Conservation (phyloP, 2,888 invertebrate species). For the Sericinus montela region DNA sequence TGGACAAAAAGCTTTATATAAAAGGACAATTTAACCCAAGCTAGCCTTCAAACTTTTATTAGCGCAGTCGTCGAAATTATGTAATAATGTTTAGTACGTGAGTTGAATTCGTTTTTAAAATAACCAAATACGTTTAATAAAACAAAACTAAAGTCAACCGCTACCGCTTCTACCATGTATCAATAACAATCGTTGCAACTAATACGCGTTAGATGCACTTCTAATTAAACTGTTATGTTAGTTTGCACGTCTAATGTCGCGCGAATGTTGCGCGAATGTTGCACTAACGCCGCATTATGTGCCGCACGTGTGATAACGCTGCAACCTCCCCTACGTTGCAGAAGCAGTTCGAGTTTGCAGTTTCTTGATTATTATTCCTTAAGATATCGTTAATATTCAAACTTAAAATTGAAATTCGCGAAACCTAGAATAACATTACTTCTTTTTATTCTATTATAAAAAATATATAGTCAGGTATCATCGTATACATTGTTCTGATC, state of each 20-base stretch:
- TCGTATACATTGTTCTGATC: too few species aligned
- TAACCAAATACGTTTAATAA: too few species aligned
- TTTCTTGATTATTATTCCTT: neutral
- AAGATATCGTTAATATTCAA: conserved; percentile 1
- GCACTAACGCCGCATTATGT: conserved; percentile 35
- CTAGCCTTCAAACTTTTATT: too few species aligned
- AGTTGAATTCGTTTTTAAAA: too few species aligned
- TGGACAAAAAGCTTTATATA: too few species aligned
- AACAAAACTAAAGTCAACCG: conserved; percentile 2
- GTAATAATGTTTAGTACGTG: too few species aligned
- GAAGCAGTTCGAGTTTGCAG: conserved; percentile 18
- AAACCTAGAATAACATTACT: neutral
- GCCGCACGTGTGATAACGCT: conserved; percentile 47
- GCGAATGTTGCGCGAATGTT: conserved; percentile 47
- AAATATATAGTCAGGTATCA: too few species aligned
- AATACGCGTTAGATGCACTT: conserved; percentile 62
- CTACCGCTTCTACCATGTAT: conserved; percentile 25
- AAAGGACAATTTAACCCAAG: too few species aligned
- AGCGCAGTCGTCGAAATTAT: too few species aligned
- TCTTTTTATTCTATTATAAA: too few species aligned
- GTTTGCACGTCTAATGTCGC: conserved; percentile 59
- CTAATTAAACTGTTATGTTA: conserved; percentile 74
- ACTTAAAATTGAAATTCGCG: neutral
- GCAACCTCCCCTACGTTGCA: conserved; percentile 22
- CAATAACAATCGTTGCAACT: conserved; percentile 45